A percentile compares a stretch with the other conserved stretches of the same genome.
Evolutionary conservation across 2,888 invertebrate genomes (phyloP).

Genomic region (Leistus spinibarbis): DNA sequence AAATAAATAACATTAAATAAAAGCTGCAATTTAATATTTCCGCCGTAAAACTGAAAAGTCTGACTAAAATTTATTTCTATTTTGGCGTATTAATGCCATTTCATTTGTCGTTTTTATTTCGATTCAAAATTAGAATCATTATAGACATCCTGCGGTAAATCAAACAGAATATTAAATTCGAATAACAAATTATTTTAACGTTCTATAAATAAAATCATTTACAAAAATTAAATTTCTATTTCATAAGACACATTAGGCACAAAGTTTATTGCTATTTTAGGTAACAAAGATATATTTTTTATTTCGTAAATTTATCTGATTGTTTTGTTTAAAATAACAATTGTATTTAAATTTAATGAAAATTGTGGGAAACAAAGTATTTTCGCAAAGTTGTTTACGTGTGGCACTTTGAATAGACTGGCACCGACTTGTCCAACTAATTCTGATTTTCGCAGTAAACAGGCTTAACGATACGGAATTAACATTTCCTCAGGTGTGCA

Average conservation of each 20-base stretch:
- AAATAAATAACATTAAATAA: neutral
- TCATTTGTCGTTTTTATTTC: too few relatives aligned
- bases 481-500: too few relatives aligned
- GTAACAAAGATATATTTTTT: neutral
- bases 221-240: too few relatives aligned
- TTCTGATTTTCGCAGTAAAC: too few relatives aligned
- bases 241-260: neutral
- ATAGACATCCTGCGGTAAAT: neutral
- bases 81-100: too few relatives aligned
- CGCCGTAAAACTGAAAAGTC: neutral
- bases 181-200: too few relatives aligned
- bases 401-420: too few relatives aligned
- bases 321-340: neutral
- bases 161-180: neutral
- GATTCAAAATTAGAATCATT: too few relatives aligned
- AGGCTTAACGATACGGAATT: too few relatives aligned
- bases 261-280: neutral
- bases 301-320: neutral
- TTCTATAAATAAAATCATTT: too few relatives aligned
- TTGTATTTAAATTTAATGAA: neutral
- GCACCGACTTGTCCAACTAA: too few relatives aligned
- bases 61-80: neutral
- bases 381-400: too few relatives aligned
- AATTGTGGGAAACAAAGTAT: neutral
- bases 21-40: neutral